Evolutionary conservation across 2,113 vertebrate species (phyloP).

Genomic region (Dromiciops gliroides): DNA sequence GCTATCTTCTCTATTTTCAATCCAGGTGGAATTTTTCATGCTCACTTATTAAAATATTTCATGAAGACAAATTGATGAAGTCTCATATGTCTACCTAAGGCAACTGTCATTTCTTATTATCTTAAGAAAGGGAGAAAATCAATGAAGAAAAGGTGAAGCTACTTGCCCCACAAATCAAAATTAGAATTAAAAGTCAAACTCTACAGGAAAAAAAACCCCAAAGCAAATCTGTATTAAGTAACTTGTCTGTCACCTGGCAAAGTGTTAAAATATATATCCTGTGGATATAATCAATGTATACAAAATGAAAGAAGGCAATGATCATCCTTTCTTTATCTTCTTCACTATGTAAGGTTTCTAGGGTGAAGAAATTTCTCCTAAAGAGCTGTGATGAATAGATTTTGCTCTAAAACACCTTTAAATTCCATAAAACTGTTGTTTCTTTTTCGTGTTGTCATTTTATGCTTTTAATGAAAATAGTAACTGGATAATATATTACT

Average conservation of each 20-base stretch:
- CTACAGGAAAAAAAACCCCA: not conserved
- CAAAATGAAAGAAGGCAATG: conserved; percentile 7
- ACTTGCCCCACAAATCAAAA: conserved; percentile 1
- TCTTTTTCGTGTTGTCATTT: conserved; percentile 39
- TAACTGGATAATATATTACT: not conserved
- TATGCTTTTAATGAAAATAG: conserved; percentile 3
- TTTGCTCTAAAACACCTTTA: not conserved
- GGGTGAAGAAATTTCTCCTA: conserved; percentile 3
- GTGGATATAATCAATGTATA: not conserved
- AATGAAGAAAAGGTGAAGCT: conserved; percentile 19
- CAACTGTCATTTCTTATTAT: not conserved
- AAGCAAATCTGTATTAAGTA: not conserved
- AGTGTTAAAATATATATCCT: not conserved
- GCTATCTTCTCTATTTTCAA: no score
- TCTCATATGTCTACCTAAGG: not conserved
- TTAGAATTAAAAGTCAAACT: conserved; percentile 46
- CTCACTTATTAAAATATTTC: conserved; percentile 1
- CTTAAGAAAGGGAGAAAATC: conserved; percentile 18
- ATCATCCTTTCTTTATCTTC: not conserved
- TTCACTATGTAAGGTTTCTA: conserved; percentile 21
- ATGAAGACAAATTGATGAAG: conserved; percentile 37
- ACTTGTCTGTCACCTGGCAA: conserved; percentile 31
- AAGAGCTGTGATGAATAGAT: conserved; percentile 3
- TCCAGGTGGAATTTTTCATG: not conserved
- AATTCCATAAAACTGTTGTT: conserved; percentile 16